Percentiles rank a stretch among this genome's conserved stretches.
Evolutionary conservation across 2,113 vertebrate species (phyloP).

Genomic region (Onychostoma macrolepis): DNA sequence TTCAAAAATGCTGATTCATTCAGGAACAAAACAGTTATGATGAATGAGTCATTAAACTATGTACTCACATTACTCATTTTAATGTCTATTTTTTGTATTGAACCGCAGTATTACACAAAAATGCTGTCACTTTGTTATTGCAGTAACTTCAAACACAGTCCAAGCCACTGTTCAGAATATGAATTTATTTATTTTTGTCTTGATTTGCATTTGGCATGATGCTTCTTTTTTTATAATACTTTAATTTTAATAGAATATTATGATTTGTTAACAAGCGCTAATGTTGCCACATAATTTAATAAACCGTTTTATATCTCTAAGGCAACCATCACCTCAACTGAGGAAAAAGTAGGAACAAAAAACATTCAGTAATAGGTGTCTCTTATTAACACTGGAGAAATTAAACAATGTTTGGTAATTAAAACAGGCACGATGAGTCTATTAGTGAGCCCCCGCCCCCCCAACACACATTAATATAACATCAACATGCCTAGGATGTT

Average conservation of each 20-base stretch:
- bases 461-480: background rate
- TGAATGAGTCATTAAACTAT: background rate
- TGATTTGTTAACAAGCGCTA: slow-evolving; percentile 13
- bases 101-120: background rate
- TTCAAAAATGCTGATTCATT: background rate
- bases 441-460: too few relatives aligned
- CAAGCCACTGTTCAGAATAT: too few relatives aligned
- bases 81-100: background rate
- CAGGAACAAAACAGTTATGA: background rate
- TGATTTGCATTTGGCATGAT: background rate
- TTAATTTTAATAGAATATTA: background rate
- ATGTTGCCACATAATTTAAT: background rate
- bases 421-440: background rate
- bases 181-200: too few relatives aligned
- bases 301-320: slow-evolving; percentile 9
- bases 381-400: background rate
- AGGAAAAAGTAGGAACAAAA: background rate
- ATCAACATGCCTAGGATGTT: background rate
- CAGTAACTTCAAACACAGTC: background rate
- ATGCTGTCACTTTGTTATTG: background rate
- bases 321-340: background rate
- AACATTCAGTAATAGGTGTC: background rate
- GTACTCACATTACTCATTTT: background rate
- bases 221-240: background rate
- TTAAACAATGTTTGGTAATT: background rate